These are phyloP conservation scores for Dinoponera quadriceps DNA, from an alignment of 1,140 invertebrate species.

Conservation along the genomic window DNA sequence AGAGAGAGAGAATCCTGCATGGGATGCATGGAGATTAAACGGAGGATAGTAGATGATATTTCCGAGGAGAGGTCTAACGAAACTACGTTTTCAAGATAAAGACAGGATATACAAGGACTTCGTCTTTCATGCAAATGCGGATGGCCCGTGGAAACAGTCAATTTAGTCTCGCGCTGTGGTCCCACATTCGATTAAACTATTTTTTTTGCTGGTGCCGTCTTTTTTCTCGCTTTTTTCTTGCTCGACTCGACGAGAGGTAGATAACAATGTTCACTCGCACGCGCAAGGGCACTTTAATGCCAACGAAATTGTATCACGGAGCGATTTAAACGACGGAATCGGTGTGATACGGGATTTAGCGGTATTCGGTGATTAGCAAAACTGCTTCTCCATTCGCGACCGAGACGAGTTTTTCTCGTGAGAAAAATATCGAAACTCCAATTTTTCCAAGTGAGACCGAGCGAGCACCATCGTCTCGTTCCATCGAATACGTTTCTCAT, in stretches of 20 bases:
- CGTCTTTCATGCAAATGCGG: constrained; percentile 11
- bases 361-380: too few species aligned
- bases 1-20: not conserved
- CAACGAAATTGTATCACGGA: too few species aligned
- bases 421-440: not conserved
- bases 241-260: not conserved
- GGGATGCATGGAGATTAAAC: constrained; percentile 1
- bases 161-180: not conserved
- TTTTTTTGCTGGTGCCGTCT: not conserved
- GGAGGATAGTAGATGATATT: not conserved
- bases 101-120: not conserved
- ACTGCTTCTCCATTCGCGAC: too few species aligned
- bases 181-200: not conserved
- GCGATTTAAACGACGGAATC: too few species aligned
- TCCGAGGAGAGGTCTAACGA: not conserved
- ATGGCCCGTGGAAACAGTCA: not conserved
- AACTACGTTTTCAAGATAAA: not conserved
- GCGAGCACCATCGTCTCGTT: not conserved
- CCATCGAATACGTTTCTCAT: not conserved
- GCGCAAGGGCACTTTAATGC: not conserved
- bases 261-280: not conserved
- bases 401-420: not conserved
- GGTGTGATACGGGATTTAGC: too few species aligned
- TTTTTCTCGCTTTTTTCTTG: not conserved
- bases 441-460: too few species aligned